Base-by-base conservation (phyloP, 2,113 vertebrate genomes). In the Collichthys lucidus region DNA sequence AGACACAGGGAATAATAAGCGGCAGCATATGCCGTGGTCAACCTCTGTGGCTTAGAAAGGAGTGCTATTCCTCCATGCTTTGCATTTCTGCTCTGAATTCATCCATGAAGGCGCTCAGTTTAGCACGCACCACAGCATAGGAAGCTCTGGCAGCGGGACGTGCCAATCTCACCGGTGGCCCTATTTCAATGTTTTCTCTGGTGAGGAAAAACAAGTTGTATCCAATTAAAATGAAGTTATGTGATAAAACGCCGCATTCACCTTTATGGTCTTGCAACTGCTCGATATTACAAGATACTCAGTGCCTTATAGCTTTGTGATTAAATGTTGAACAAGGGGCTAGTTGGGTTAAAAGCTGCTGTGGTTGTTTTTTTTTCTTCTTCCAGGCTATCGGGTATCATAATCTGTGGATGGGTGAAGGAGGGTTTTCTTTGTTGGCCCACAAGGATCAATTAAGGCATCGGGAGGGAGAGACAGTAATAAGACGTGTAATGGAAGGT, bases 381-480 rank as follows among this genome's bases (percentile, higher is more conserved):
- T 35, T 12, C n/a, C 42, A 26, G 64, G 42, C 77, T 82, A 81
- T 87, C 78, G 57, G 80, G 77, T 80, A 69, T 83, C 67, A 77
- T 81, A 77, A 82, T 83, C 67, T 86, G 63, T 74, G 57, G 77
- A 64, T 71, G 67, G 75, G 56, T 67, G 71, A 68, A 72, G 65
- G 57, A 44, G 69, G 81, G 49, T 57, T 85, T 70, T 40, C 59
- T 90, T 84, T 83, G 68, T 84, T 67, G 70, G 80, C 73, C 82
- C 75, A 3, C 17, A 47, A 87, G 84, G 89, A 93, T 94, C 92
- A 91, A 92, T 95, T 92, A 92, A 93, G 91, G 60, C 86, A 77
- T 91, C 84, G 85, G 78, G 67, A 79, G 77, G 67, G 44, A 35
- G 66, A 79, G 84, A 82, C 85, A 50, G 82, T 92, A 93, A 93